Evolutionary conservation across 2,888 invertebrate genomes (phyloP).

Genomic region (Trissolcus japonicus): DNA sequence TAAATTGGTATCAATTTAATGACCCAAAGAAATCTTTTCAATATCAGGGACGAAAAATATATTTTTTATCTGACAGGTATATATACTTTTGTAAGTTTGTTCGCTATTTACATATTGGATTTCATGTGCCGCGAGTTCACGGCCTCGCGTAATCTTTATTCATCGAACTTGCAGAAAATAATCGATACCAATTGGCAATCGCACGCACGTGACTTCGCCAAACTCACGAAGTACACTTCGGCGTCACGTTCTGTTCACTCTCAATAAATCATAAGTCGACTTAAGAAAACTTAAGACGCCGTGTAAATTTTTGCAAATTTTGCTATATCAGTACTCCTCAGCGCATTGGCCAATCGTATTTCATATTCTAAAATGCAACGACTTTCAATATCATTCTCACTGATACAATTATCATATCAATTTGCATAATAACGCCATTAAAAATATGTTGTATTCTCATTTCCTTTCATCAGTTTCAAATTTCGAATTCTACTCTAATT

Average conservation of each 20-base stretch:
- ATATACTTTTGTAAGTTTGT: conserved; percentile 4
- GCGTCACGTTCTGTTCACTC: background rate
- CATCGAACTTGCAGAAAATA: conserved; percentile 38
- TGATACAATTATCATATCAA: background rate
- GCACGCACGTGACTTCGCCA: background rate
- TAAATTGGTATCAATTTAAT: background rate
- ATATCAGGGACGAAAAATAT: conserved; percentile 14
- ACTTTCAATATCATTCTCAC: conserved; percentile 5
- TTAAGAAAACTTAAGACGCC: conserved; percentile 44
- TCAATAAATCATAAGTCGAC: conserved; percentile 43
- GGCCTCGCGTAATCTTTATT: conserved; percentile 11
- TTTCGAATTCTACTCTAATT: too few species aligned
- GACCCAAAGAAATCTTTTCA: conserved; percentile 6
- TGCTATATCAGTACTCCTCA: background rate
- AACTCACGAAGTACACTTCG: conserved; percentile 12
- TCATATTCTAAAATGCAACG: background rate
- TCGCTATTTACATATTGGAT: conserved; percentile 26
- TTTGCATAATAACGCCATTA: too few species aligned
- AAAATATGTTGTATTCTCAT: too few species aligned
- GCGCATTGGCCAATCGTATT: too few species aligned
- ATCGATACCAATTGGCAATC: conserved; percentile 22
- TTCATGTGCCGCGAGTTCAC: conserved; percentile 10
- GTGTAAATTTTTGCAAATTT: conserved; percentile 5
- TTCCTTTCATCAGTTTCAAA: too few species aligned
- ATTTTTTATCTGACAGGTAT: background rate